Percentiles rank a stretch among this genome's conserved stretches.
Conservation (phyloP, 2,797 vertebrate genomes). For the Gallinago solitaria region DNA sequence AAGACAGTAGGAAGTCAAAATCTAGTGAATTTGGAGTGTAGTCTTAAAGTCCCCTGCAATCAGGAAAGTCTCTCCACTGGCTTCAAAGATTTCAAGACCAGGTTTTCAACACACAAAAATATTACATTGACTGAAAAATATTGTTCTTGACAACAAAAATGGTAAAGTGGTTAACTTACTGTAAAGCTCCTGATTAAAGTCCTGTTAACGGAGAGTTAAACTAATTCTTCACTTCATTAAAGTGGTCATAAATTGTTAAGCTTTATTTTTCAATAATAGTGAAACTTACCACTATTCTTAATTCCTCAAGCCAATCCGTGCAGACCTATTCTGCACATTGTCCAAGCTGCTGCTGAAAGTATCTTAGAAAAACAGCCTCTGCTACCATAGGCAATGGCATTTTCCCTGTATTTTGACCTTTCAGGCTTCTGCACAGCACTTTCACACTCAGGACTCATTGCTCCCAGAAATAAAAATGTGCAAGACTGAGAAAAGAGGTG, state of each 20-base stretch:
- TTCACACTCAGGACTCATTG: background rate
- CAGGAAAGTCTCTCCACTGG: background rate
- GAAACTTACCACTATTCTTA: background rate
- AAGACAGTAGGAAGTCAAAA: background rate
- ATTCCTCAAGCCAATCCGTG: background rate
- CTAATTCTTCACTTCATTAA: background rate
- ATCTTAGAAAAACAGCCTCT: background rate
- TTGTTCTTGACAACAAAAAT: background rate
- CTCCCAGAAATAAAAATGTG: background rate
- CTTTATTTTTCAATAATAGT: background rate
- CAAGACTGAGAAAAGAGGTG: background rate
- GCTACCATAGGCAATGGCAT: background rate
- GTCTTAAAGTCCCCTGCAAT: background rate
- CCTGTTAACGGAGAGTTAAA: background rate
- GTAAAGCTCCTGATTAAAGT: background rate
- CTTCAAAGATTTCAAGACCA: background rate
- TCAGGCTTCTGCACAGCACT: background rate
- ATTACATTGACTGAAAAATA: background rate
- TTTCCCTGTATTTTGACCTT: background rate
- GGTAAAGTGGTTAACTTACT: background rate
- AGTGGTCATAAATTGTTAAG: background rate
- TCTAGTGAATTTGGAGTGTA: background rate
- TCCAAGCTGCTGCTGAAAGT: background rate
- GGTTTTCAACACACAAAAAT: background rate
- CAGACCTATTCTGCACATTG: background rate